Conservation (phyloP, 2,113 vertebrate genomes). For the Pheucticus melanocephalus region DNA sequence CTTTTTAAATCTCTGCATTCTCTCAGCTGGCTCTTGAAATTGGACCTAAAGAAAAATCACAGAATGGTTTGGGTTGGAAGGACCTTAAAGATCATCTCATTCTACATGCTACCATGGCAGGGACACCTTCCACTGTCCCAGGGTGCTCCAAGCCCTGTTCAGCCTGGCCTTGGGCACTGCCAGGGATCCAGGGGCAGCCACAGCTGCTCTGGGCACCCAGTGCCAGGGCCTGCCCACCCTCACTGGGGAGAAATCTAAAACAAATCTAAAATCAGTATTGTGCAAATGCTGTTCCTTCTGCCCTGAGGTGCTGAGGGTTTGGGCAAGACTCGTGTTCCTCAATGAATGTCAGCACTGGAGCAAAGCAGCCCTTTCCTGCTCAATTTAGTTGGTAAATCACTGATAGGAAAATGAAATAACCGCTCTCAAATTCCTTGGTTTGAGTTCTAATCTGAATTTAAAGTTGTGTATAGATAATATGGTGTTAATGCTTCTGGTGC, state of each 20-base stretch:
- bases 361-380: not conserved
- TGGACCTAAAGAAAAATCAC: not conserved
- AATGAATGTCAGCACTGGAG: accelerated
- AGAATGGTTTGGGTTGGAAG: not conserved
- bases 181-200: not conserved
- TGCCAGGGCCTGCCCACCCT: not conserved
- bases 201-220: not conserved
- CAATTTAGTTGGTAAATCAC: not conserved
- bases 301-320: not conserved
- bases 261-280: not conserved
- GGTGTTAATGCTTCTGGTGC: not conserved
- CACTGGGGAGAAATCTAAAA: not conserved
- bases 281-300: not conserved
- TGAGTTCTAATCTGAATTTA: not conserved
- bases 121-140: accelerated
- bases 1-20: not conserved
- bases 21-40: not conserved
- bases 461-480: not conserved
- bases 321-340: not conserved
- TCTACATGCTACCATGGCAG: accelerated
- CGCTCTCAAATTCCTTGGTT: not conserved
- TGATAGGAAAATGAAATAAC: not conserved
- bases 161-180: accelerated
- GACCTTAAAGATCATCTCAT: not conserved
- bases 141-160: accelerated